Evolutionary conservation across 1,140 invertebrate genomes (phyloP).

Genomic region (Acyrthosiphon pisum): DNA sequence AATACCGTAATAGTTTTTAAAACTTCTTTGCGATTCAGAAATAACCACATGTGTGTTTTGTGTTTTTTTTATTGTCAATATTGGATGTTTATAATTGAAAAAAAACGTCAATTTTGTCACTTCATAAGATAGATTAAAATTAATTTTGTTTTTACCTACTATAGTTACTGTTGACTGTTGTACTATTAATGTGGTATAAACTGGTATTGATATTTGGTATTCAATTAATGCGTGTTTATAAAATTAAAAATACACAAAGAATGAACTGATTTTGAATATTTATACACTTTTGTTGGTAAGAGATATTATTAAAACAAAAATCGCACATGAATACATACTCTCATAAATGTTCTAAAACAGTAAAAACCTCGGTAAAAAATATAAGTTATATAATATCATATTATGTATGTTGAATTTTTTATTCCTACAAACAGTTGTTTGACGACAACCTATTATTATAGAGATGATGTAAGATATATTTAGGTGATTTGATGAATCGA

Average conservation of each 20-base stretch:
- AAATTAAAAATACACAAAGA: neutral
- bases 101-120: neutral
- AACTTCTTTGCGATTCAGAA: neutral
- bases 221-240: neutral
- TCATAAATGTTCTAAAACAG: neutral
- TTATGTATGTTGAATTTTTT: neutral
- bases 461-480: neutral
- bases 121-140: neutral
- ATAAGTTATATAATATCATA: neutral
- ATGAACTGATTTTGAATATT: neutral
- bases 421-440: neutral
- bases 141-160: neutral
- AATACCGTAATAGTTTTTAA: neutral
- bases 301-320: neutral
- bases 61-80: neutral
- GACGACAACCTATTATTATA: neutral
- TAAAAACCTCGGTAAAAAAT: too few species aligned
- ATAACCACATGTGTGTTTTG: neutral
- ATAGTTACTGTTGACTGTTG: neutral
- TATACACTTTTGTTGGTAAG: neutral
- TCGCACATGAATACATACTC: neutral
- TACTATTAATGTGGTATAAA: neutral
- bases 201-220: neutral
- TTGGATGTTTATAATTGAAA: neutral
- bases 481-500: neutral